Evolutionary conservation across 1,140 invertebrate genomes (phyloP), one percentile per base, ranked within the genome.

Genomic region (Zophobas morio): DNA sequence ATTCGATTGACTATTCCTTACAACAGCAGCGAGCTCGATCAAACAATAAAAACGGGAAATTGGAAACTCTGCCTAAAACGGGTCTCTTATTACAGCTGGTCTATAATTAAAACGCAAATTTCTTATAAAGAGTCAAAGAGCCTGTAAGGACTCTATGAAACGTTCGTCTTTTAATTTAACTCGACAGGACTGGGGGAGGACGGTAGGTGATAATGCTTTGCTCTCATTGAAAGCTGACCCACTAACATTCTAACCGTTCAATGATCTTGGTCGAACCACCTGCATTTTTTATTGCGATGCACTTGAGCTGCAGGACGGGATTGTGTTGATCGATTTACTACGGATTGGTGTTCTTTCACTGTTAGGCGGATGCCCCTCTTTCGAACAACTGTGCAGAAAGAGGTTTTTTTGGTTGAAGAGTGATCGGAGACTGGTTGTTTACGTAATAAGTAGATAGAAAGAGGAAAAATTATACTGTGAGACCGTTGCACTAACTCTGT

Each of bases 161-260:
- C 35, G 49, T 20, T 2, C 49, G 32, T 56, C 56, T 73, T 54
- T 56, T 40, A 73, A 73, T 73, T 73, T 53, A 73, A 39, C 63
- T 70, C 36, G 37, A 70, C 5, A 39, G 42, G 20, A 20, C 36
- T 46, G 3, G 40, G 36, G 37, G 42, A 70, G 36, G n/a, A 70
- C 5, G 70, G n/a, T n/a, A 54, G 71, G 54, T 53, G 40, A 56
- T 53, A 53, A 53, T 39, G 56, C 47, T 42, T 6, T 3, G 8
- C 20, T 34, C 8, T 39, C 8, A 35, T 46, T 54, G 49, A 53
- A 54, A 56, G 56, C 54, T 73, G 71, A 73, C 71, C 71, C 51
- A 73, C 47, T 73, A 54, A 73, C 71, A 73, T 73, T 73, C 37
- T 73, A 56, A 42, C 49, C 71, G 71, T 73, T 73, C 71, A 73